Base-by-base conservation (phyloP, 2,888 invertebrate genomes). In the Cephus pygmeus region DNA sequence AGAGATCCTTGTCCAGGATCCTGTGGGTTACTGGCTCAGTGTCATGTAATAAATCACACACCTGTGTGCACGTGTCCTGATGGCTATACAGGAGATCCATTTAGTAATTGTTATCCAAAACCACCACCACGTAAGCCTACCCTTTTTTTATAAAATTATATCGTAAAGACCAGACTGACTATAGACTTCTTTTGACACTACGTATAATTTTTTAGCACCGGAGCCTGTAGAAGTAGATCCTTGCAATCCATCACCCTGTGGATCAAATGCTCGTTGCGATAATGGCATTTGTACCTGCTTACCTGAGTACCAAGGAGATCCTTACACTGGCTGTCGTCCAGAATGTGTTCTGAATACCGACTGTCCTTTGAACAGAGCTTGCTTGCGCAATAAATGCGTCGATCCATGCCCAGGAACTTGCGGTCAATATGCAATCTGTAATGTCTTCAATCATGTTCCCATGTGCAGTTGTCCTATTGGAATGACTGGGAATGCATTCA, bases 1-100 rank as follows among this genome's bases (percentile, higher is more conserved):
- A 93, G 93, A 83, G 95, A 97, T 90, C 97, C 97, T 23, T 97
- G 97, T 87, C 93, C 94, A 4, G 96, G 96, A 73, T 94, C 96
- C 33, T 96, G 97, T 88, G 97, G 97, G 30, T 87, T 94, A 74
- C 93, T 93, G 81, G 96, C 97, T 4, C 90, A 93, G 73, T 97
- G 97, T 87, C 93, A 93, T 85, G 95, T 96, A 11, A 93, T 95
- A 30, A 95, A 95, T 89, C 95, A 97, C 90, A 93, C 94, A 75
- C 96, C 97, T 3, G 93, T 95, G 69, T 96, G 96, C 89, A 93
- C 94, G 1, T 97, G 97, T 87, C 90, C 94, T 6, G 92, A 93
- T 36, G 95, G 94, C 80, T 95, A 93, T 86, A 93, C 93, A 34
- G 97, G 97, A 31, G 95, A 96, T 92, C 95, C 96, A 31, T 96